phyloP scores from a whole-genome alignment of 2,888 invertebrate species.

The Biston stratarius region DNA sequence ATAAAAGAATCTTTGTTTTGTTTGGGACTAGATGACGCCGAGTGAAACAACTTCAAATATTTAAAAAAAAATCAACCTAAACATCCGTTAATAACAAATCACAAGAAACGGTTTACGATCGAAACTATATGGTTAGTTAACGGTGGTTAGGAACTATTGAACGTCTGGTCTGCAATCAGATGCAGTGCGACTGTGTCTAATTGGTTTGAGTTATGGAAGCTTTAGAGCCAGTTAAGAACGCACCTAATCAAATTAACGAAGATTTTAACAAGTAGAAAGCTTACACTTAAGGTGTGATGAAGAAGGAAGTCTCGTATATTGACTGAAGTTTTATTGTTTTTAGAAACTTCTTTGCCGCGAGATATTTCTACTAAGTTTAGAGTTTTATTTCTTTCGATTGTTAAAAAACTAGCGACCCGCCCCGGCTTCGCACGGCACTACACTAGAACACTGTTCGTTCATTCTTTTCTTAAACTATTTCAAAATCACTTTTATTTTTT shows the following conservation, averaged over 20 bases:
- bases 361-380: not conserved
- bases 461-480: not conserved
- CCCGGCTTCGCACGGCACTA: too few species aligned
- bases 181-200: conserved; percentile 31
- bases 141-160: conserved; percentile 36
- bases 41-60: too few species aligned
- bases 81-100: conserved; percentile 21
- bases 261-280: not conserved
- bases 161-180: conserved; percentile 39
- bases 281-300: not conserved
- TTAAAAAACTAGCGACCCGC: too few species aligned
- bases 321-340: conserved; percentile 4
- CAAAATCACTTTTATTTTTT: not conserved
- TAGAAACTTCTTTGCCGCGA: not conserved
- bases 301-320: not conserved
- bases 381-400: too few species aligned
- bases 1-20: too few species aligned
- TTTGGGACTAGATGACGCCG: too few species aligned
- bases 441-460: not conserved
- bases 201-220: conserved; percentile 26
- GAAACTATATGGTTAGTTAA: conserved; percentile 39
- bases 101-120: conserved; percentile 34
- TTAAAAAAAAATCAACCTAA: conserved; percentile 5
- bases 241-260: not conserved
- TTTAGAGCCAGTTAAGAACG: conserved; percentile 4